Base-by-base conservation (phyloP, 2,888 invertebrate species). In the Drymonia ruficornis region DNA sequence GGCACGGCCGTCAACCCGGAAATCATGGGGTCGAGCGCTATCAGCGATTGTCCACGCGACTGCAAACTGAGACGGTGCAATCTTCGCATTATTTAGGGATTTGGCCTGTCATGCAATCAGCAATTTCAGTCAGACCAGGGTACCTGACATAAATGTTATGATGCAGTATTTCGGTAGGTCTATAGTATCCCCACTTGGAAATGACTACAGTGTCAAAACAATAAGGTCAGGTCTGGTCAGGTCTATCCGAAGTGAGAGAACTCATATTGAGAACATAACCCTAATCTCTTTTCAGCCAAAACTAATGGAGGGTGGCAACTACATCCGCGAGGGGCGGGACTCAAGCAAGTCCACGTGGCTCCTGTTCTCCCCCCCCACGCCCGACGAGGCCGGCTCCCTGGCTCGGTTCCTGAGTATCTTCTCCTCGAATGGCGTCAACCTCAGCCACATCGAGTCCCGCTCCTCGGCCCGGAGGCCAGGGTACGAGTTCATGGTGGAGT, bases 401-500 rank as follows among this genome's bases (percentile, higher is more conserved):
- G 98, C 98, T 1, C 95, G 95, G 76, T 97, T 96, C 55, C 93
- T 99, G 57, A 96, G 96, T 80, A 95, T 99, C 23, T 99, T 99
- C 87, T 96, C 98, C 83, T 96, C 93, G 11, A 89, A 95, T 65
- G 93, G 93, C 49, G 96, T 99, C 15, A 99, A 99, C 85, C 94
- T 99, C 54, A 91, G 96, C 63, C 98, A 99, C 85, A 99, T 99
- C 59, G 99, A 99, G 85, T 99, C 99, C 0, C 94, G 92, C 5
- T 98, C 98, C 0, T 98, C 98, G 0, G 94, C 96, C 49, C 94
- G 98, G 58, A 93, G 95, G 38, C 95, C 94, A 13, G 95, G 96
- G 23, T 99, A 99, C 78, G 99, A 99, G 88, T 99, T 99, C 85
- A 97, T 98, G 94, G 97, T 99, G 34, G 98, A 98, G 80, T 98